Evolutionary conservation across 2,888 invertebrate genomes (phyloP).

Genomic region (Callinectes sapidus): DNA sequence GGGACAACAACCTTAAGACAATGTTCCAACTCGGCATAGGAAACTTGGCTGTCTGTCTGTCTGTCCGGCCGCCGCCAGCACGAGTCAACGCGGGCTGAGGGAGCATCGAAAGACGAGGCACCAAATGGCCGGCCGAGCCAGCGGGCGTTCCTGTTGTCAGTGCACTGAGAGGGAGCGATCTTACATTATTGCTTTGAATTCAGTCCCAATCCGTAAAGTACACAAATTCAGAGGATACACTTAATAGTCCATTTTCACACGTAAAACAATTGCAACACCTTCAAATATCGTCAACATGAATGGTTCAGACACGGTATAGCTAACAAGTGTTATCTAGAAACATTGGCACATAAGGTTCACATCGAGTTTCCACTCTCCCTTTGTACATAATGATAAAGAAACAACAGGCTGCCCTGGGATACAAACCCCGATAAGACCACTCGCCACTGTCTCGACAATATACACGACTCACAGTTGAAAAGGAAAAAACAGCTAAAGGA

Average conservation of each 20-base stretch:
- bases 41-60: not conserved
- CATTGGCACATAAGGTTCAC: constrained; percentile 70
- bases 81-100: not conserved
- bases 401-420: constrained; percentile 69
- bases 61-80: not conserved
- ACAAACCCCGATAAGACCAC: constrained; percentile 58
- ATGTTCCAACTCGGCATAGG: constrained; percentile 18
- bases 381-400: constrained; percentile 70
- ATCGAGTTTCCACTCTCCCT: constrained; percentile 70
- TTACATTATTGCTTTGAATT: constrained; percentile 68
- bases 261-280: constrained; percentile 70
- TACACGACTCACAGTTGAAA: constrained; percentile 65
- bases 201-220: constrained; percentile 66
- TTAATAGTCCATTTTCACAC: constrained; percentile 68
- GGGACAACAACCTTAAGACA: constrained; percentile 21
- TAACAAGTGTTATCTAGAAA: constrained; percentile 70
- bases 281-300: constrained; percentile 70
- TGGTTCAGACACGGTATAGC: constrained; percentile 69
- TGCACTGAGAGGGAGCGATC: constrained; percentile 67
- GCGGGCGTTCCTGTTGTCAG: constrained; percentile 47
- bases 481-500: constrained; percentile 62
- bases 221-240: constrained; percentile 68
- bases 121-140: constrained; percentile 37
- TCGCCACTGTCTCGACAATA: constrained; percentile 59
- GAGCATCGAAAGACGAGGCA: not conserved